A percentile compares a stretch with the other conserved stretches of the same genome.
phyloP scores from a whole-genome alignment of 2,888 invertebrate genomes.

The Ctena decussata region DNA sequence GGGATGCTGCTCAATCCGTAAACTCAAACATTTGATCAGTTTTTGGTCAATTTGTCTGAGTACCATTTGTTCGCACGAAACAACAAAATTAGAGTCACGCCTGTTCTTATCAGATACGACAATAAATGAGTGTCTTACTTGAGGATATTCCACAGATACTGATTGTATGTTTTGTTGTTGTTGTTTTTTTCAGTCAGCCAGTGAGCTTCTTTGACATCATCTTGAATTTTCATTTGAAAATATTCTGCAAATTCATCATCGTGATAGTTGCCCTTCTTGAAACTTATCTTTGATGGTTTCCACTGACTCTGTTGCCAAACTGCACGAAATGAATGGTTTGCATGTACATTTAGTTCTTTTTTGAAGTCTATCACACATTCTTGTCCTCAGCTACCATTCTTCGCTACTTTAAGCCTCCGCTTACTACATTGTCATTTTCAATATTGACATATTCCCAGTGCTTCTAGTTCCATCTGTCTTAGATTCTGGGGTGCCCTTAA shows the following conservation, averaged over 20 bases:
- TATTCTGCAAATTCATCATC: conserved; percentile 11
- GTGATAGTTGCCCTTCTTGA: background rate
- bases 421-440: too few relatives aligned
- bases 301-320: background rate
- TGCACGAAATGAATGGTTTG: too few relatives aligned
- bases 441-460: too few relatives aligned
- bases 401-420: too few relatives aligned
- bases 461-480: too few relatives aligned
- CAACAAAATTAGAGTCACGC: background rate
- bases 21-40: background rate
- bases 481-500: too few relatives aligned
- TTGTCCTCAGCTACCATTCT: too few relatives aligned
- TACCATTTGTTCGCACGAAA: background rate
- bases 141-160: background rate
- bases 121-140: background rate
- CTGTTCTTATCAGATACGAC: background rate
- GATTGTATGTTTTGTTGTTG: background rate
- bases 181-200: background rate
- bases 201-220: background rate
- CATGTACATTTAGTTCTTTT: too few relatives aligned
- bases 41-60: background rate
- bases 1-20: conserved; percentile 2
- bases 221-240: background rate
- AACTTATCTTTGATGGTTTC: background rate
- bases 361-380: too few relatives aligned